Percentiles rank a stretch among this genome's conserved stretches.
phyloP scores from a whole-genome alignment of 2,113 vertebrate genomes.

The Meleagris gallopavo region DNA sequence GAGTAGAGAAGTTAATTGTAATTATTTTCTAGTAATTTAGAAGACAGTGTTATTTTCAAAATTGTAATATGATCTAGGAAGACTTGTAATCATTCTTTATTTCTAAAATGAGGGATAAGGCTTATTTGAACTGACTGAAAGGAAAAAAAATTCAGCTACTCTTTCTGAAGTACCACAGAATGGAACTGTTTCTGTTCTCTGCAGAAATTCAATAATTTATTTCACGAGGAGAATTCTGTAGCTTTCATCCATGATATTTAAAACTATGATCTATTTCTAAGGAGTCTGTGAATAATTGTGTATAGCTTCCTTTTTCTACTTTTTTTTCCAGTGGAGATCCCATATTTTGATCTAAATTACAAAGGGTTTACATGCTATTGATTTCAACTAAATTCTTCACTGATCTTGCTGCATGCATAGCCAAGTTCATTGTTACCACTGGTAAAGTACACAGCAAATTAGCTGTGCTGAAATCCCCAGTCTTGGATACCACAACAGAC shows the following conservation, averaged over 20 bases:
- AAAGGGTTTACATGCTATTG: background rate
- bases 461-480: background rate
- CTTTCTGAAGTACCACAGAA: background rate
- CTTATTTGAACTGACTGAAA: background rate
- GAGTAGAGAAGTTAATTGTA: background rate
- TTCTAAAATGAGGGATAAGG: background rate
- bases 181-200: background rate
- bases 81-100: background rate
- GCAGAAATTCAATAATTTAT: background rate
- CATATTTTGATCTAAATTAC: background rate
- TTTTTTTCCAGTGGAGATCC: background rate
- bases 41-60: background rate
- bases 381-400: background rate
- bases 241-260: background rate
- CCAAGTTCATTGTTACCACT: background rate
- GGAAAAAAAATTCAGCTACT: background rate
- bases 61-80: background rate
- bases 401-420: fast-evolving
- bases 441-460: background rate
- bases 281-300: background rate
- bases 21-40: background rate
- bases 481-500: background rate
- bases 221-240: background rate
- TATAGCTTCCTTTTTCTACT: background rate
- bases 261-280: background rate